A percentile compares a stretch with the other conserved stretches of the same genome.
phyloP scores from a whole-genome alignment of 2,888 invertebrate genomes.

The Lumbricus terrestris region DNA sequence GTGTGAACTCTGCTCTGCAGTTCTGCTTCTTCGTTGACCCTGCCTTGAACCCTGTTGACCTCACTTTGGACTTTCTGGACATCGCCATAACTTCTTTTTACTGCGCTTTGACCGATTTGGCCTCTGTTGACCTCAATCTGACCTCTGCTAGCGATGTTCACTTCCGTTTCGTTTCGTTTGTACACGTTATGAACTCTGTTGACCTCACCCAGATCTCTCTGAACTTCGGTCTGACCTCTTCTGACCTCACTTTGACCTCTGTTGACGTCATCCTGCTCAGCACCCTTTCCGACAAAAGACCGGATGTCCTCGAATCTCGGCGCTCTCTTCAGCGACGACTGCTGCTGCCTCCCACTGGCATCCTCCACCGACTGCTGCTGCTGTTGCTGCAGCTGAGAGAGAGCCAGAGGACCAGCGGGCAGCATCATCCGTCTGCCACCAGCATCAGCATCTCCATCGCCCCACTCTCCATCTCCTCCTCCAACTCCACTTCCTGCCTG shows the following conservation, averaged over 20 bases:
- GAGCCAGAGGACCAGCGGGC: neutral
- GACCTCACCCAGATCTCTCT: neutral
- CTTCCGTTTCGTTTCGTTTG: neutral
- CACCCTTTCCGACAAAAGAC: constrained; percentile 40
- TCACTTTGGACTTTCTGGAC: neutral
- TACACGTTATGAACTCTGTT: neutral
- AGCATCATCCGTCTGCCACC: neutral
- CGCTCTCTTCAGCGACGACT: constrained; percentile 45
- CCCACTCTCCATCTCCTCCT: neutral
- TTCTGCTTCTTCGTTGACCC: neutral
- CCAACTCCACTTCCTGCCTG: neutral
- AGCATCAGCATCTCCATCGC: neutral
- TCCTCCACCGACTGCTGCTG: neutral
- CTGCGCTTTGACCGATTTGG: too few species aligned
- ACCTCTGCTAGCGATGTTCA: neutral
- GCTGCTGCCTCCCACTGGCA: neutral
- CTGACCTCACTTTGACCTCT: neutral
- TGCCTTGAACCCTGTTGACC: neutral
- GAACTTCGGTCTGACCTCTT: neutral
- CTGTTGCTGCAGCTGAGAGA: neutral
- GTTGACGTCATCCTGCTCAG: neutral
- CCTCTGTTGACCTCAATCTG: neutral
- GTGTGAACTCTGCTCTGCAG: neutral
- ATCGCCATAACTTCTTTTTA: neutral
- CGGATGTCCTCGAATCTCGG: constrained; percentile 54